Percentiles rank a stretch among this genome's conserved stretches.
Conservation (phyloP, 2,113 vertebrate genomes). For the Cheilinus undulatus region DNA sequence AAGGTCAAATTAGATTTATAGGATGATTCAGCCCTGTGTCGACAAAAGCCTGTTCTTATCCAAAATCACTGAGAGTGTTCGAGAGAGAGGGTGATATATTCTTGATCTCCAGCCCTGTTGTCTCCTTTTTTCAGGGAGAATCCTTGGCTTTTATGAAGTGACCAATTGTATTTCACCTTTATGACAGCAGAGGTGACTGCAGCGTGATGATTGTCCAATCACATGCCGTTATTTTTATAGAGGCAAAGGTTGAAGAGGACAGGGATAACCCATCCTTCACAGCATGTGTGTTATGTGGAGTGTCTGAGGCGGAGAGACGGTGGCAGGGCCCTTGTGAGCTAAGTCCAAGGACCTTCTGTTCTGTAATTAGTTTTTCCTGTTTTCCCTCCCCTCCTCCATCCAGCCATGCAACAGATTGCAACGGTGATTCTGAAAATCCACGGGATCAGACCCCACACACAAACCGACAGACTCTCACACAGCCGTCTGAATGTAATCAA, state of each 20-base stretch:
- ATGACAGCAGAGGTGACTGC: constrained; percentile 51
- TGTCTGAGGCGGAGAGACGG: constrained; percentile 6
- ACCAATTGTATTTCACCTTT: constrained; percentile 50
- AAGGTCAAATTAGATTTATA: constrained; percentile 61
- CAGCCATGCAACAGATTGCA: constrained; percentile 74
- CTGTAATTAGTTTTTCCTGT: constrained; percentile 78
- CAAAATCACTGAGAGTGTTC: not conserved
- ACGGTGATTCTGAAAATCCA: constrained; percentile 69
- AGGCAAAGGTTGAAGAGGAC: constrained; percentile 50
- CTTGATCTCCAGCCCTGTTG: constrained; percentile 6
- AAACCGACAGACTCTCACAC: constrained; percentile 6
- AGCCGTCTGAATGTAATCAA: constrained; percentile 73
- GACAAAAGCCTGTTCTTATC: constrained; percentile 12
- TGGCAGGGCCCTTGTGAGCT: constrained; percentile 17
- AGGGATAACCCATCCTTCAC: constrained; percentile 45
- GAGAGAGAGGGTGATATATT: not conserved
- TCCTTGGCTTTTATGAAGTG: constrained; percentile 61
- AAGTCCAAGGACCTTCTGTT: constrained; percentile 74
- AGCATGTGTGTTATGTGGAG: constrained; percentile 18
- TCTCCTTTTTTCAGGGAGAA: constrained; percentile 29
- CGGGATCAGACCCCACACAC: constrained; percentile 51
- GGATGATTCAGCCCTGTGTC: not conserved
- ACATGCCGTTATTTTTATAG: constrained; percentile 47
- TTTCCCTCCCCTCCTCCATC: constrained; percentile 47
- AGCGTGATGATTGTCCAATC: constrained; percentile 44